Evolutionary conservation across 2,797 vertebrate genomes (phyloP).

Genomic region (Clarias laeviceps): DNA sequence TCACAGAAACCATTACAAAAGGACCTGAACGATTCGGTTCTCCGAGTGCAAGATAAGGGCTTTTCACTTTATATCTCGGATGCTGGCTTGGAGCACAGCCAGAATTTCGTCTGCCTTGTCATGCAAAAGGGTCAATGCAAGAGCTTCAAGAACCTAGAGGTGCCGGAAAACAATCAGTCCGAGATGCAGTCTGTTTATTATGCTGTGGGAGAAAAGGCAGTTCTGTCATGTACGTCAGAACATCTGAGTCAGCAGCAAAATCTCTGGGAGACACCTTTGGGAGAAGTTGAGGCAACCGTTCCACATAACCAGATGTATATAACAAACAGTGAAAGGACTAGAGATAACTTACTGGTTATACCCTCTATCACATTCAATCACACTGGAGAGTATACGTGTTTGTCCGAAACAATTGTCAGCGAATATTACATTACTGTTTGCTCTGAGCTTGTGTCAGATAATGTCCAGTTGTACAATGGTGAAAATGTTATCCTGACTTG

Average conservation of each 20-base stretch:
- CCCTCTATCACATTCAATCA: constrained; percentile 48
- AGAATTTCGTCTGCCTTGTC: constrained; percentile 67
- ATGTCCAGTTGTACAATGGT: background rate
- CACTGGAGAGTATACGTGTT: constrained; percentile 68
- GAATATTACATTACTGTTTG: constrained; percentile 66
- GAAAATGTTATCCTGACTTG: constrained; percentile 57
- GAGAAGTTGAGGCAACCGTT: constrained; percentile 54
- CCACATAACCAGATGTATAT: constrained; percentile 53
- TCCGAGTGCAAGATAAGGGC: constrained; percentile 62
- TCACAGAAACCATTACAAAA: constrained; percentile 60
- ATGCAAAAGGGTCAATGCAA: constrained; percentile 61
- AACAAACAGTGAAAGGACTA: constrained; percentile 14
- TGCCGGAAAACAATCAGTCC: constrained; percentile 35
- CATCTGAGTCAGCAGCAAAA: constrained; percentile 42
- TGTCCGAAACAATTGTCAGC: constrained; percentile 43
- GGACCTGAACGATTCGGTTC: constrained; percentile 40
- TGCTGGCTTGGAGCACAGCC: constrained; percentile 46
- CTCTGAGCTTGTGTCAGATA: constrained; percentile 34
- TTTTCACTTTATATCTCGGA: constrained; percentile 55
- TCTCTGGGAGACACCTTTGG: constrained; percentile 72
- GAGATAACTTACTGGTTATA: constrained; percentile 66
- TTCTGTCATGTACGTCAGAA: constrained; percentile 62
- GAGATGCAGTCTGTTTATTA: constrained; percentile 57
- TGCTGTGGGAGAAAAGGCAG: constrained; percentile 64
- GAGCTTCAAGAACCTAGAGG: constrained; percentile 64